Evolutionary conservation across 2,113 vertebrate genomes (phyloP).

Genomic region (Lipotes vexillifer): DNA sequence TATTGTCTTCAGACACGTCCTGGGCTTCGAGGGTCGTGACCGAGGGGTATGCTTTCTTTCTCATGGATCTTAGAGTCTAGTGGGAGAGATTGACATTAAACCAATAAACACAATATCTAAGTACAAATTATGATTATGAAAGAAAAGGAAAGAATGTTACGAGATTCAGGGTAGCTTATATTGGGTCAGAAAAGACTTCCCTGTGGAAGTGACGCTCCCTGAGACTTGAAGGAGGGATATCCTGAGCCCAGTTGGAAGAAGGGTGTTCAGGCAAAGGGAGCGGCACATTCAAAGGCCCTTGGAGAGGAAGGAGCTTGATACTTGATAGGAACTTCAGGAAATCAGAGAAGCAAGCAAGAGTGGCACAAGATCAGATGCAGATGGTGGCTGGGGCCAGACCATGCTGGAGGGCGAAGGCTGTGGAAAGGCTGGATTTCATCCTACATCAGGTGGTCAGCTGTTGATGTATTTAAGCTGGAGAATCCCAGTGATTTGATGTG

Average conservation of each 20-base stretch:
- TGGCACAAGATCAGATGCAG: no score
- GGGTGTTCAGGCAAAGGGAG: background rate
- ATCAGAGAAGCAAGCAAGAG: background rate
- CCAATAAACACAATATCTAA: background rate
- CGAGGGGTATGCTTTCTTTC: background rate
- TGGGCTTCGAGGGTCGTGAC: background rate
- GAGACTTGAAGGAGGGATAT: background rate
- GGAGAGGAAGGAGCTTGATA: background rate
- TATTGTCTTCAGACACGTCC: background rate
- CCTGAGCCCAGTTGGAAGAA: background rate
- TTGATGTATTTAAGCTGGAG: background rate
- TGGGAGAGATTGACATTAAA: background rate
- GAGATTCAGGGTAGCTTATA: background rate
- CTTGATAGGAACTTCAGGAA: background rate
- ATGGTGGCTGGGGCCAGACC: background rate
- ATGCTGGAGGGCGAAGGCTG: background rate
- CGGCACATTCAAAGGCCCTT: background rate
- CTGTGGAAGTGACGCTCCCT: background rate
- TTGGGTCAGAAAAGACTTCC: background rate
- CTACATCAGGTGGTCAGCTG: background rate
- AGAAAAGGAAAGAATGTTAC: background rate
- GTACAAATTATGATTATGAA: background rate
- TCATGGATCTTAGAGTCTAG: background rate
- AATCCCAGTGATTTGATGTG: background rate
- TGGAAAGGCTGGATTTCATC: background rate